Evolutionary conservation across 1,140 invertebrate genomes (phyloP).

Genomic region (Mamestra configurata): DNA sequence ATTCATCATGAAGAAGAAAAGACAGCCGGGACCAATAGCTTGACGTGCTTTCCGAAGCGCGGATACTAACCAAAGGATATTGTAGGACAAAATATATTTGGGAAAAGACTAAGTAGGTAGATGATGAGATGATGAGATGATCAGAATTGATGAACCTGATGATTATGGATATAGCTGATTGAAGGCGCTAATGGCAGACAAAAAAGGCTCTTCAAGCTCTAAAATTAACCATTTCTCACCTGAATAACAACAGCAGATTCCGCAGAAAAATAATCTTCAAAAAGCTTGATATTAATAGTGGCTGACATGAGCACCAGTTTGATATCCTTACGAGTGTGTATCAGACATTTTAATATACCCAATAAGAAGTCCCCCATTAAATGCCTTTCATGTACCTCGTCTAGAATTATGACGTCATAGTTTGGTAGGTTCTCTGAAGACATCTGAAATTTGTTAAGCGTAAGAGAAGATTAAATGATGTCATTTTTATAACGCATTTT

Average conservation of each 20-base stretch:
- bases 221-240: conserved; percentile 79
- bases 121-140: no score
- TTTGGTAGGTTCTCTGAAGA: conserved; percentile 89
- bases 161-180: no score
- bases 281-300: conserved; percentile 98
- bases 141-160: no score
- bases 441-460: conserved; percentile 77
- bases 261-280: conserved; percentile 95
- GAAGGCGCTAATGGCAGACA: no score
- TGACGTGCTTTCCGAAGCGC: no score
- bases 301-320: conserved; percentile 99
- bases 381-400: conserved; percentile 99
- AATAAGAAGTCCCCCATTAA: conserved; percentile 98
- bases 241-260: conserved; percentile 94
- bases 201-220: no score
- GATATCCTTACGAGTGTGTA: conserved; percentile 93
- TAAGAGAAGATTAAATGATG: conserved; percentile 9
- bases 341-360: conserved; percentile 96
- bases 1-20: no score
- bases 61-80: no score
- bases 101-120: no score
- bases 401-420: conserved; percentile 96
- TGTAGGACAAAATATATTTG: no score
- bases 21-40: no score
- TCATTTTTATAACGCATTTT: no score